Evolutionary conservation across 2,888 invertebrate genomes (phyloP), one percentile per base, ranked within the genome.

Genomic region (Ditylenchus weischeri): DNA sequence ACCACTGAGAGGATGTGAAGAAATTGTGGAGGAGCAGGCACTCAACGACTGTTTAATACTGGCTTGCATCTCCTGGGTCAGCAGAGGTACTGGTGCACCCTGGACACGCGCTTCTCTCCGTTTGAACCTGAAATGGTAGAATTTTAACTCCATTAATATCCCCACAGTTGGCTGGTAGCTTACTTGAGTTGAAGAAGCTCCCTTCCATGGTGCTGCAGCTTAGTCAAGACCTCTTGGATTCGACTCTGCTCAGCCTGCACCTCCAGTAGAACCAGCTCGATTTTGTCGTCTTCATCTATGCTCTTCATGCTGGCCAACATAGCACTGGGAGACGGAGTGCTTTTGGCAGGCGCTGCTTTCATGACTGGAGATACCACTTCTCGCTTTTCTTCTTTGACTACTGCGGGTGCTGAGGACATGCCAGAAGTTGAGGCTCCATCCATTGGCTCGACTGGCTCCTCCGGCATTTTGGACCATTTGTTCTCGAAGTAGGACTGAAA

Each of bases 31-130:
- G 43, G 43, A 59, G 48, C 48, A 36, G 64, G 48, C 48, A 62
- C 66, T 50, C 35, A 70, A n/a, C 21, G 38, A 50, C 13, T 15
- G 38, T 6, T 71, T 71, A n/a, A 72, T 66, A 19, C 48, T 48
- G 23, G 66, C 65, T 49, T 73, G 71, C 49, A 72, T 63, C 35
- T 70, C 69, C 13, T 65, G 57, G 49, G 72, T 58, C 11, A 76
- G 64, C 19, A 67, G 35, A 6, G 78, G 76, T 10, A 66, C 35
- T 13, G 63, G 21, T 2, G 43, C 57, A 38, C 73, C 70, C 18
- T 59, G 64, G 15, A 71, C 19, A 51, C 72, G 76, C n/a, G 80
- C 79, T 35, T 80, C 79, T 10, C 74, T 67, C 11, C 79, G 69
- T 57, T 74, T 69, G 35, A 73, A 57, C 51, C 75, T 73, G 19